phyloP scores from a whole-genome alignment of 2,888 invertebrate species.

The Timema cristinae region DNA sequence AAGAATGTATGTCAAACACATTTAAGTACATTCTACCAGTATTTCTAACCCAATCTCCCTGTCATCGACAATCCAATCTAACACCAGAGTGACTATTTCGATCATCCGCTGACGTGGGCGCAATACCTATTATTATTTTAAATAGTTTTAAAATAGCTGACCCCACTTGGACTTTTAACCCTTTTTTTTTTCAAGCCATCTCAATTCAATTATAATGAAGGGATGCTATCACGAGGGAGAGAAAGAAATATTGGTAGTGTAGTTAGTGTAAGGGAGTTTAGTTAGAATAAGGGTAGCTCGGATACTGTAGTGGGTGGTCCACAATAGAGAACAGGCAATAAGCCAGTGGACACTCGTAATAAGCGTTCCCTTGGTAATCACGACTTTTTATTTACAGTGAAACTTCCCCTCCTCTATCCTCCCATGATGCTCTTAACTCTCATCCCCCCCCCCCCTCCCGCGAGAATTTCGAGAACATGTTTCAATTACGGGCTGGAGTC shows the following conservation, averaged over 20 bases:
- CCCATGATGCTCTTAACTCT: not conserved
- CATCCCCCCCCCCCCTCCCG: not conserved
- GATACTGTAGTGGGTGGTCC: not conserved
- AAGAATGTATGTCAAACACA: too few relatives aligned
- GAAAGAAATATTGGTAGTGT: not conserved
- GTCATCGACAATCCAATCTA: too few relatives aligned
- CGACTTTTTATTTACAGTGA: slow-evolving; percentile 16
- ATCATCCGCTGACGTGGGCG: too few relatives aligned
- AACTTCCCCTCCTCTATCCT: not conserved
- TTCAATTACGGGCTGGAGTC: slow-evolving; percentile 21
- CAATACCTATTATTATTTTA: too few relatives aligned
- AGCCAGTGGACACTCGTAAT: slow-evolving; percentile 15
- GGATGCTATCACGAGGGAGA: not conserved
- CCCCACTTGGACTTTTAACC: too few relatives aligned
- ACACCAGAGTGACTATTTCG: too few relatives aligned
- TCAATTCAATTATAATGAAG: not conserved
- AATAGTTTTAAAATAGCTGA: too few relatives aligned
- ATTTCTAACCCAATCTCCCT: too few relatives aligned
- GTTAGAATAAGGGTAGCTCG: not conserved
- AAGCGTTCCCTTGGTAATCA: slow-evolving; percentile 21
- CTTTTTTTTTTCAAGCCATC: too few relatives aligned
- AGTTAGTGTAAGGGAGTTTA: not conserved
- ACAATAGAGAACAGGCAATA: slow-evolving; percentile 9
- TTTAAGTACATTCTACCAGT: too few relatives aligned
- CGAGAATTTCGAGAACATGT: slow-evolving; percentile 25